Base-by-base conservation (phyloP, 2,888 invertebrate species). In the Chouioia cunea region DNA sequence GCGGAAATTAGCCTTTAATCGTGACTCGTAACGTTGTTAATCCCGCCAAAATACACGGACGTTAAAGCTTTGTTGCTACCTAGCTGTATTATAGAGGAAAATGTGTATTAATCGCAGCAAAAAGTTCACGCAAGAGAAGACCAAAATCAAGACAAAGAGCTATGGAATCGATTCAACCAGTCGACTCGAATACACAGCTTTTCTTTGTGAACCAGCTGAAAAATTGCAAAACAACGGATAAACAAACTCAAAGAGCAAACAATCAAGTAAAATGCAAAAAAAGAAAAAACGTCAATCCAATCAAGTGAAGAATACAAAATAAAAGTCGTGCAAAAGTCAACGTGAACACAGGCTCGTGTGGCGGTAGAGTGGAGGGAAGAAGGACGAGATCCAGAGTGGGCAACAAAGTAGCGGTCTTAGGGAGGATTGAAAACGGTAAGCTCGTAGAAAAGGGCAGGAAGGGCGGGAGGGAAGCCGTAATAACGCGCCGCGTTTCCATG, bases 241-340 rank as follows among this genome's bases (percentile, higher is more conserved):
- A n/a, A n/a, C 12, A 46, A 56, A 20, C 18, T 12, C 23, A 36
- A 60, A 56, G 2, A 52, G 56, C 66, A 18, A 63, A 66, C 27
- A 6, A 63, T 66, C 20, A 64, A 64, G 64, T 71, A 75, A 65
- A 60, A 74, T 73, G 67, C 71, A 75, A 67, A 76, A 71, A 71
- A 71, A 58, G 54, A 68, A 74, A 65, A 73, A 75, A 74, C 67
- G 70, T 71, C 74, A 62, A 66, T 46, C 58, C 62, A 65, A 68
- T 50, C 22, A 54, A 72, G 46, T 60, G 46, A 72, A 69, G 65
- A n/a, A n/a, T n/a, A n/a, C n/a, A n/a, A 27, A 27, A 27, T 27
- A 2, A 27, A 27, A 6, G 6, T 27, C 69, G 65, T 72, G 72
- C 72, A 72, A 70, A 74, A 73, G 57, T 74, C 65, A 71, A 74